Conservation (phyloP, 2,113 vertebrate genomes). For the Python bivittatus region DNA sequence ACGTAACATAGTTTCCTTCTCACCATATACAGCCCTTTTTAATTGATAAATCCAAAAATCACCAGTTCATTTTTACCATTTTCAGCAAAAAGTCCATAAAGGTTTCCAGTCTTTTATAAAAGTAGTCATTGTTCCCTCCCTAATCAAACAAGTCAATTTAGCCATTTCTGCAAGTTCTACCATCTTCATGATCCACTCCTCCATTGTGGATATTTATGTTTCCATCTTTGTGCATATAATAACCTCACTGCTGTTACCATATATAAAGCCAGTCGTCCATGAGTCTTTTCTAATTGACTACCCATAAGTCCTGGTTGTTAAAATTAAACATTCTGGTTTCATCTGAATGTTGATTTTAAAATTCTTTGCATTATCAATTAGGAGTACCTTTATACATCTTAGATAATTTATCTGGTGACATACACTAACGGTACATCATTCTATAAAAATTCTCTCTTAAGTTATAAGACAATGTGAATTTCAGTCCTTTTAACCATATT, state of each 20-base stretch:
- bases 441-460: neutral
- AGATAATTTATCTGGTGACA: neutral
- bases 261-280: neutral
- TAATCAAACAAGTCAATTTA: neutral
- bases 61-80: neutral
- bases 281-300: neutral
- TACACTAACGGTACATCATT: neutral
- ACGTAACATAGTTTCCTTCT: neutral
- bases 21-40: neutral
- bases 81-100: neutral
- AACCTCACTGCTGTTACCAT: neutral
- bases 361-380: neutral
- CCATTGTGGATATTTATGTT: neutral
- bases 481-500: no score
- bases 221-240: neutral
- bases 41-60: neutral
- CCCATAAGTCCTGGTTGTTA: no score
- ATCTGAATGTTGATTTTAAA: neutral
- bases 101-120: neutral
- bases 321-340: no score
- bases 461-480: neutral
- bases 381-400: neutral
- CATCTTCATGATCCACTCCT: neutral
- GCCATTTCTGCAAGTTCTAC: neutral
- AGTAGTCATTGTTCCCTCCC: neutral